phyloP scores from a whole-genome alignment of 2,888 invertebrate species.

The Drosophila stalkeri region DNA sequence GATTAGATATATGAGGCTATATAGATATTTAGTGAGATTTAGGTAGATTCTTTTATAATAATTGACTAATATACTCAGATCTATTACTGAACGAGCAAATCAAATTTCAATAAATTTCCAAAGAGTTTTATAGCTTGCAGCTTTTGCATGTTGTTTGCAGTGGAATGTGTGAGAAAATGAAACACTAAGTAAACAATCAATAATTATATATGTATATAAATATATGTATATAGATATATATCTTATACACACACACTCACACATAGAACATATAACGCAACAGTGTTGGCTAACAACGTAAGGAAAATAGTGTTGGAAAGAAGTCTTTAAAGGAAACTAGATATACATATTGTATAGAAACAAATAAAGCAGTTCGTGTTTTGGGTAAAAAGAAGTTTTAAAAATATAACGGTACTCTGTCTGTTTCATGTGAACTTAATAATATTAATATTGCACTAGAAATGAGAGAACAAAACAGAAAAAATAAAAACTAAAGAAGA shows the following conservation, averaged over 20 bases:
- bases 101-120: no score
- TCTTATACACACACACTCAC: not conserved
- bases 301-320: slow-evolving; percentile 16
- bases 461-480: slow-evolving; percentile 16
- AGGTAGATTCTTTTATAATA: no score
- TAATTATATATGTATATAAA: slow-evolving; percentile 1
- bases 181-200: not conserved
- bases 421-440: slow-evolving; percentile 32
- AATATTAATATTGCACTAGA: slow-evolving; percentile 73
- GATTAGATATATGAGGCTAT: no score
- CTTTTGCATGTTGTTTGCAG: not conserved
- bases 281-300: slow-evolving; percentile 26
- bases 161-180: slow-evolving; percentile 15
- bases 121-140: not conserved
- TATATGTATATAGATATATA: not conserved
- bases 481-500: slow-evolving; percentile 3
- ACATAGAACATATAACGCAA: slow-evolving; percentile 7
- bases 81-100: no score
- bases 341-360: not conserved
- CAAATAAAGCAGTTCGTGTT: not conserved
- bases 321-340: not conserved
- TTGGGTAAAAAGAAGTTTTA: not conserved
- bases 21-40: no score
- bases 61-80: no score
- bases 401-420: slow-evolving; percentile 12